These are phyloP conservation scores for Sinocyclocheilus maitianheensis DNA, from an alignment of 2,113 vertebrate species.

Conservation along the genomic window DNA sequence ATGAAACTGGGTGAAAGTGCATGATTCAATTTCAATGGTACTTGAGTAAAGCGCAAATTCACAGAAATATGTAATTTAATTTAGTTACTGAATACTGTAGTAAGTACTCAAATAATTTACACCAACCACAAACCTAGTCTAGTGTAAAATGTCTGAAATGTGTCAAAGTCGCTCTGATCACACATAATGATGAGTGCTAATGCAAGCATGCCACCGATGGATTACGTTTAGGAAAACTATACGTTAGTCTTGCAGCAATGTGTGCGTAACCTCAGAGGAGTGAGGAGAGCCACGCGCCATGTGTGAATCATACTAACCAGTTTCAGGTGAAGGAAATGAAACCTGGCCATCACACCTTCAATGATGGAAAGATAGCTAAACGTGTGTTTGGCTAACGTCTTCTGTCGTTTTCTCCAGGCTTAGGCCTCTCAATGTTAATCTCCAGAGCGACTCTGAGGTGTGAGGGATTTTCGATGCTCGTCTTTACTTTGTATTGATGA, in stretches of 20 bases:
- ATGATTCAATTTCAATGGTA: neutral
- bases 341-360: constrained; percentile 55
- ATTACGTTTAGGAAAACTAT: neutral
- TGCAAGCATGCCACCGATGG: neutral
- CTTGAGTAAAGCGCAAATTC: neutral
- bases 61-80: neutral
- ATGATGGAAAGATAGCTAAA: constrained; percentile 56
- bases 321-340: constrained; percentile 62
- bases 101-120: neutral
- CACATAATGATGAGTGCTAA: neutral
- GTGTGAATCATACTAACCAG: constrained; percentile 66
- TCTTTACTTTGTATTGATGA: constrained; percentile 62
- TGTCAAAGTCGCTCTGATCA: neutral
- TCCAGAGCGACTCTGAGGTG: constrained; percentile 46
- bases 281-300: constrained; percentile 63
- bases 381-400: neutral
- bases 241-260: constrained; percentile 5
- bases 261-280: constrained; percentile 50
- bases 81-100: neutral
- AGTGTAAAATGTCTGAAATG: neutral
- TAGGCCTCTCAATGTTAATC: constrained; percentile 54
- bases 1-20: neutral
- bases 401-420: constrained; percentile 4
- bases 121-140: neutral
- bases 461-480: constrained; percentile 26